These are phyloP conservation scores for Yponomeuta evonymella DNA, from an alignment of 2,888 invertebrate genomes.

Conservation along the genomic window DNA sequence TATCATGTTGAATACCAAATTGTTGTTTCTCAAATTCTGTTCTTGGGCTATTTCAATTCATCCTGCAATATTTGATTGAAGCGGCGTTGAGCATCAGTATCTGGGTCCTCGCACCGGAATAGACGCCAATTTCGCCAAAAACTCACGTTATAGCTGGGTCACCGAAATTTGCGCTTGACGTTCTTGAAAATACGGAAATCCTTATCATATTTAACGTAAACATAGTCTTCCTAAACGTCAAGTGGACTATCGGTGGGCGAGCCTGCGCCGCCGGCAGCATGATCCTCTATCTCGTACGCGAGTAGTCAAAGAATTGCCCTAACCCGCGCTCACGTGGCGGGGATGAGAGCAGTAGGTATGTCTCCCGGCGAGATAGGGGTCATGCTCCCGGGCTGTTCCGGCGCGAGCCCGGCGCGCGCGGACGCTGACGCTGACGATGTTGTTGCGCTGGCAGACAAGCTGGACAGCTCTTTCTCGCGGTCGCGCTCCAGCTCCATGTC, in stretches of 20 bases:
- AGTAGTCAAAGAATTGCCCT: too few relatives aligned
- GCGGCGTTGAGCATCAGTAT: not conserved
- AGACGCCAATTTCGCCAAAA: not conserved
- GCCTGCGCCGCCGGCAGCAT: too few relatives aligned
- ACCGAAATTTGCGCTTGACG: not conserved
- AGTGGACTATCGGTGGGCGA: too few relatives aligned
- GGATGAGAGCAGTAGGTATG: too few relatives aligned
- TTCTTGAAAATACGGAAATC: too few relatives aligned
- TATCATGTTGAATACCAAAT: not conserved
- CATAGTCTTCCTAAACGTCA: too few relatives aligned
- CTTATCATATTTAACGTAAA: too few relatives aligned
- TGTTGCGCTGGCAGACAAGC: slow-evolving; percentile 88
- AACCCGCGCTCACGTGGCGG: too few relatives aligned
- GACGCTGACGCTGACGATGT: not conserved
- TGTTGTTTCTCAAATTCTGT: not conserved
- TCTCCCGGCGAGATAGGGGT: too few relatives aligned
- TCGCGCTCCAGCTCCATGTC: slow-evolving; percentile 98
- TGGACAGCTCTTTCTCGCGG: slow-evolving; percentile 97
- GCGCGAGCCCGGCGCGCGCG: not conserved
- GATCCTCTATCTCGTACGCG: too few relatives aligned
- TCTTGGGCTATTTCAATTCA: not conserved
- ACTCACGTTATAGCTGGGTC: not conserved
- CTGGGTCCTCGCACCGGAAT: not conserved
- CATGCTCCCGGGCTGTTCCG: not conserved
- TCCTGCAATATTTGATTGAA: not conserved